Base-by-base conservation (phyloP, 1,140 invertebrate species). In the Bombyx mandarina region DNA sequence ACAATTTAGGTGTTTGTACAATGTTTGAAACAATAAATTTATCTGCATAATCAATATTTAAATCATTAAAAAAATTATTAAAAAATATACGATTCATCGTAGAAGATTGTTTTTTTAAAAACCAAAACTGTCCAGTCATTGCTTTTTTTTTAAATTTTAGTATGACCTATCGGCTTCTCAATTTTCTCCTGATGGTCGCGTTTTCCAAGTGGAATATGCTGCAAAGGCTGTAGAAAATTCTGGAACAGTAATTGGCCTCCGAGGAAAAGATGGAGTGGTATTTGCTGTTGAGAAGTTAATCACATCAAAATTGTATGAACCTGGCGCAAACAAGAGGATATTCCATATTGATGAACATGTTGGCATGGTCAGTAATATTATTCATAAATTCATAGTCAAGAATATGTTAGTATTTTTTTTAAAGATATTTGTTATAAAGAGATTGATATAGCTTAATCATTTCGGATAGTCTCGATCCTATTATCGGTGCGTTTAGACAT, bases 121-220 rank as follows among this genome's bases (percentile, higher is more conserved):
- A 53, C 56, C 52, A 67, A 68, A 69, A 60, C 60, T 74, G 60
- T 60, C 61, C 72, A 69, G 57, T 78, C 79, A 81, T 73, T 57
- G 22, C 57, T 10, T 73, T 46, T 64, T 55, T 65, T 72, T 79
- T 84, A n/a, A n/a, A 70, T 91, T 92, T 35, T 82, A 98, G 96
- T 99, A 99, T 86, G 99, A 99, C 92, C 90, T 99, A 66, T 99
- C 98, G 61, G 98, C 98, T 8, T 99, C 99, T 12, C 99, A 99
- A 90, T 99, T 99, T 90, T 99, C 98, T 8, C 98, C 99, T 8
- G 99, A 99, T 89, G 99, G 99, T 10, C 89, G 97, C 73, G 97
- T 99, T 52, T 99, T 99, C 89, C 98, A 99, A 93, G 97, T 99
- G 1, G 99, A 99, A 91, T 99, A 99, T 90, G 99, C 99, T 35